These are phyloP conservation scores for Melanogrammus aeglefinus DNA, from an alignment of 2,797 vertebrate genomes.

Conservation along the genomic window DNA sequence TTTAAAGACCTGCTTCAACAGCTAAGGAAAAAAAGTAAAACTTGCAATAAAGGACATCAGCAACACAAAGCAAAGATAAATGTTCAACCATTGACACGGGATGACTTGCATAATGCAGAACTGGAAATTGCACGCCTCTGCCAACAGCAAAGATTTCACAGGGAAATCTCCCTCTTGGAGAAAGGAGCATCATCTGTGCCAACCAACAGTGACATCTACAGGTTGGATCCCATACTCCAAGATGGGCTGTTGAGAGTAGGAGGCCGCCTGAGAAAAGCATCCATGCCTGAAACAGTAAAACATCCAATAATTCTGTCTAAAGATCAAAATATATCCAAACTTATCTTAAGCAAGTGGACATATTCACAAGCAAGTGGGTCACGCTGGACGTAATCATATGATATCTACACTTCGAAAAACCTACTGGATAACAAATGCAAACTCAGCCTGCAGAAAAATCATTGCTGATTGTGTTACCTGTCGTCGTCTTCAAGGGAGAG, in stretches of 20 bases:
- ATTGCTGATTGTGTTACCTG: too few species aligned
- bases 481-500: too few species aligned
- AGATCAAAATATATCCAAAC: constrained; percentile 2
- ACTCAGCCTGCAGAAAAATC: too few species aligned
- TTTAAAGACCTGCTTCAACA: background rate
- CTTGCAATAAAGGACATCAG: background rate
- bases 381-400: constrained; percentile 21
- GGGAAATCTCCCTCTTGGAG: constrained; percentile 3
- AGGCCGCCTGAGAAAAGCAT: background rate
- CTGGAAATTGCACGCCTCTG: background rate
- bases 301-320: constrained; percentile 8
- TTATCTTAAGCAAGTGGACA: constrained; percentile 11
- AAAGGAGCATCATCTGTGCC: background rate
- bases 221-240: background rate
- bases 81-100: background rate
- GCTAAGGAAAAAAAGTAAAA: too few species aligned
- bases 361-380: constrained; percentile 2
- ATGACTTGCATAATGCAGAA: background rate
- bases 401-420: background rate
- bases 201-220: background rate
- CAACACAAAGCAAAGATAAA: background rate
- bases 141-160: constrained; percentile 8
- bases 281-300: background rate
- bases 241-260: constrained; percentile 2
- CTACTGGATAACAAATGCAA: constrained; percentile 23